Evolutionary conservation across 1,140 invertebrate species (phyloP), one percentile per base, ranked within the genome.

Genomic region (Phymastichus coffea): DNA sequence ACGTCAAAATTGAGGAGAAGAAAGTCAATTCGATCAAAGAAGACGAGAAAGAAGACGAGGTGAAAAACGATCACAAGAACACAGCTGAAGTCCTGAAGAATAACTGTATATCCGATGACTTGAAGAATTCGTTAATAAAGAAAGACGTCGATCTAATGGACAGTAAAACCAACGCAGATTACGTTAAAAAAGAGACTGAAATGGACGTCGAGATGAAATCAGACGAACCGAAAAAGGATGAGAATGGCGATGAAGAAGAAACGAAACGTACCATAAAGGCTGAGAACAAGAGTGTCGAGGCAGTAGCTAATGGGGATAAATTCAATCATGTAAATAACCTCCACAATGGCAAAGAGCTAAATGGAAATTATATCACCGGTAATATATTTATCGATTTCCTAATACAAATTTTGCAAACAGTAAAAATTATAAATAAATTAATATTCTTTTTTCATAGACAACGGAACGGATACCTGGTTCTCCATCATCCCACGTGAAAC

Each of bases 401-500:
- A n/a, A n/a, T n/a, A n/a, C n/a, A n/a, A n/a, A n/a, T n/a, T n/a
- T n/a, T n/a, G n/a, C n/a, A n/a, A n/a, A n/a, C n/a, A n/a, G n/a
- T n/a, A n/a, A n/a, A n/a, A n/a, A n/a, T 37, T 56, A 30, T 26
- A 25, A 38, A 38, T 23, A 56, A 47, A 20, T 49, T 41, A 28
- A 53, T 7, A 33, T 49, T 17, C 12, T 40, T 63, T n/a, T 61
- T 30, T 70, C 52, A 67, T 73, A 63, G 46, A 37, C 22, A 61
- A 71, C 20, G 72, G 81, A 63, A 67, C 73, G 19, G 82, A 84
- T 22, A n/a, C n/a, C n/a, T 87, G 85, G 85, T 88, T 88, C 60
- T 87, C 84, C 55, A 82, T 88, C 52, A 68, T 88, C 20, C 86
- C 86, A 2, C 76, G 84, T 44, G 82, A 85, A 46, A 83, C 86